phyloP scores from a whole-genome alignment of 2,797 vertebrate genomes.

The Perodicticus potto region DNA sequence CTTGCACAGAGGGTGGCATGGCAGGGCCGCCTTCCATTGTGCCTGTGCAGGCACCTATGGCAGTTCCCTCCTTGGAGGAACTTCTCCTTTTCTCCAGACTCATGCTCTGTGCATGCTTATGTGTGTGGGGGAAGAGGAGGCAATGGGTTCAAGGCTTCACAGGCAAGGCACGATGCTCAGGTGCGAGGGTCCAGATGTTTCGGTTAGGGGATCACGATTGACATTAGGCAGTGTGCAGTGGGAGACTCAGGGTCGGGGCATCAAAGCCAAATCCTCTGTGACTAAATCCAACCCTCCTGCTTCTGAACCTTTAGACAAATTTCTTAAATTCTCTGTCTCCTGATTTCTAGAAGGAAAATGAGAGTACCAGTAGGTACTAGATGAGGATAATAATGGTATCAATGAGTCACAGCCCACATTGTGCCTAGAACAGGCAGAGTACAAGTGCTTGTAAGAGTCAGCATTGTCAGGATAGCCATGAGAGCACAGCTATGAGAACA shows the following conservation, averaged over 20 bases:
- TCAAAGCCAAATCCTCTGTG: neutral
- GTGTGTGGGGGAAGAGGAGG: neutral
- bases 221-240: neutral
- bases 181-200: neutral
- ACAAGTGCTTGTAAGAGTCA: neutral
- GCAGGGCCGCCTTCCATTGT: neutral
- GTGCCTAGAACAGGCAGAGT: neutral
- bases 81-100: neutral
- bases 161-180: neutral
- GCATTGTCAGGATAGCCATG: too few relatives aligned
- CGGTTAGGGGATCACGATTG: too few relatives aligned
- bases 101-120: too few relatives aligned
- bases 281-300: neutral
- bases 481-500: neutral
- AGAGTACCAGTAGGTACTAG: too few relatives aligned
- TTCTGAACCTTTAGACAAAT: neutral
- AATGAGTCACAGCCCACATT: neutral
- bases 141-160: neutral
- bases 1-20: neutral
- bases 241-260: neutral
- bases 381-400: too few relatives aligned
- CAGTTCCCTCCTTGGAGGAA: neutral
- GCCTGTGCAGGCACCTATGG: neutral
- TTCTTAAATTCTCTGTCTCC: neutral
- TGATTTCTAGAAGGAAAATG: neutral